Percentiles rank a stretch among this genome's conserved stretches.
Conservation (phyloP, 2,888 invertebrate species). For the Hyalella azteca region DNA sequence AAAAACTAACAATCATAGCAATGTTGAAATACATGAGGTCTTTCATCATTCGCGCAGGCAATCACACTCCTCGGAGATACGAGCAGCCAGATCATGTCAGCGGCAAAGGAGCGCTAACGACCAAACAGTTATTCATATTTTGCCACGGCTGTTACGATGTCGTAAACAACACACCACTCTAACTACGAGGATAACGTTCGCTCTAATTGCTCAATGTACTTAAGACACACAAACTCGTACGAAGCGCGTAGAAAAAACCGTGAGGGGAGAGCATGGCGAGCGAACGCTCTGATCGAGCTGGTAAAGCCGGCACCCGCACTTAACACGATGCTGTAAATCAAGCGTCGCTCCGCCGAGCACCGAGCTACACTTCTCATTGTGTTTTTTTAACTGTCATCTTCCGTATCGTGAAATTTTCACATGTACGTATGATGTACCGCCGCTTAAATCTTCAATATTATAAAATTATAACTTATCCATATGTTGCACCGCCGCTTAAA, state of each 20-base stretch:
- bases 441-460: neutral
- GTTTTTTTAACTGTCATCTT: neutral
- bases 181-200: neutral
- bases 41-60: too few species aligned
- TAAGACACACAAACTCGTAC: conserved; percentile 15
- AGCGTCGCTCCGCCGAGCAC: neutral
- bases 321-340: conserved; percentile 22
- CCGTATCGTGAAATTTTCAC: neutral
- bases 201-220: conserved; percentile 32
- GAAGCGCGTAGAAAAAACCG: neutral
- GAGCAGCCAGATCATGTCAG: too few species aligned
- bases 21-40: too few species aligned
- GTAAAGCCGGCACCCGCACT: conserved; percentile 2
- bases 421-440: neutral
- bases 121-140: neutral
- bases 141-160: neutral
- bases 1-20: too few species aligned
- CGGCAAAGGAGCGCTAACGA: too few species aligned
- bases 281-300: neutral
- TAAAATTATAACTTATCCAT: too few species aligned
- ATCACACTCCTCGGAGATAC: too few species aligned
- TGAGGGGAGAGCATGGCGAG: conserved; percentile 4
- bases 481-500: neutral
- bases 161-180: neutral
- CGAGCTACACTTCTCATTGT: neutral